phyloP scores from a whole-genome alignment of 1,140 invertebrate genomes.

The Dryas iulia region DNA sequence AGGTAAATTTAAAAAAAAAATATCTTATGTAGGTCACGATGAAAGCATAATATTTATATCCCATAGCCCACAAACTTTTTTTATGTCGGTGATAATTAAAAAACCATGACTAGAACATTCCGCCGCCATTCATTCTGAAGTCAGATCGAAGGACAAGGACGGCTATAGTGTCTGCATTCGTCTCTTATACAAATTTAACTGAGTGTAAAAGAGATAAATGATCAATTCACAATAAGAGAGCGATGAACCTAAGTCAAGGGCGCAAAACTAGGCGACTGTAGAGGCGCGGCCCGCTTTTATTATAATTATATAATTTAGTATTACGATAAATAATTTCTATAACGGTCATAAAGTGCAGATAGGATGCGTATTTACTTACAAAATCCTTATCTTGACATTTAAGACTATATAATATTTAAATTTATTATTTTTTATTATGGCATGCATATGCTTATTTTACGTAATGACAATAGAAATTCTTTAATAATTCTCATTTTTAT shows the following conservation, averaged over 20 bases:
- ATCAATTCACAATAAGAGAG: background rate
- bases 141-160: background rate
- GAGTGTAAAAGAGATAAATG: background rate
- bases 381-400: background rate
- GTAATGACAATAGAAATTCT: too few species aligned
- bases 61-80: background rate
- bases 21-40: background rate
- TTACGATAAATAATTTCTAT: background rate
- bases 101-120: background rate
- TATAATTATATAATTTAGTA: background rate
- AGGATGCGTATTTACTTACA: background rate
- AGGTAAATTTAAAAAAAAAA: background rate
- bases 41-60: background rate
- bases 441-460: too few species aligned
- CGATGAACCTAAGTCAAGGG: constrained; percentile 2
- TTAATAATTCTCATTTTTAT: too few species aligned
- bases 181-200: background rate
- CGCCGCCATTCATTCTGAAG: background rate
- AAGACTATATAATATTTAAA: background rate
- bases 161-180: background rate
- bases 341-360: background rate
- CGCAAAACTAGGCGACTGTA: background rate
- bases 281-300: background rate
- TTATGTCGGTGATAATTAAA: constrained; percentile 1
- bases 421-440: background rate